These are phyloP conservation scores for Luffia ferchaultella DNA, from an alignment of 2,888 invertebrate species.

Conservation along the genomic window DNA sequence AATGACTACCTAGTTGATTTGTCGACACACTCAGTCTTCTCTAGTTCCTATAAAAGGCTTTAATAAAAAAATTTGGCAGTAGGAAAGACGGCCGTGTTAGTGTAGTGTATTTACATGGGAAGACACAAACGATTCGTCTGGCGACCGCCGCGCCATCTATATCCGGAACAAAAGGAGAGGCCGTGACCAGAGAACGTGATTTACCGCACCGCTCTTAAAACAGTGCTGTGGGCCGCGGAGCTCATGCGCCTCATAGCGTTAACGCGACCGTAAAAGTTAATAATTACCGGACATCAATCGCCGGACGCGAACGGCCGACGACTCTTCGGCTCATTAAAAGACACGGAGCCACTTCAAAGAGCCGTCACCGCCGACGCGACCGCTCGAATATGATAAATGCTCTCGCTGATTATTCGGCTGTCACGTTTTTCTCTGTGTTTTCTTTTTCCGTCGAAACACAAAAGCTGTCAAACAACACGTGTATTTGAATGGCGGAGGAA, in stretches of 20 bases:
- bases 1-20: too few relatives aligned
- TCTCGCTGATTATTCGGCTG: constrained; percentile 34
- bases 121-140: not conserved
- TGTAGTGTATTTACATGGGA: not conserved
- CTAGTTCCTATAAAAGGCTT: too few relatives aligned
- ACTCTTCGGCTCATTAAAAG: constrained; percentile 42
- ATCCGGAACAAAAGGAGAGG: not conserved
- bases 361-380: constrained; percentile 20
- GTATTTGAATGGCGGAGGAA: constrained; percentile 10
- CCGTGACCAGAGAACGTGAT: not conserved
- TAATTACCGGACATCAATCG: constrained; percentile 12
- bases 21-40: too few relatives aligned
- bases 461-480: constrained; percentile 32
- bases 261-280: constrained; percentile 4
- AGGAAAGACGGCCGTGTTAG: not conserved
- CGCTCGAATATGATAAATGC: constrained; percentile 37
- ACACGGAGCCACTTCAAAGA: constrained; percentile 44
- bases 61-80: not conserved
- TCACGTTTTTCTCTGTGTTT: constrained; percentile 24
- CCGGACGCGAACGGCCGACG: not conserved
- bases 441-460: constrained; percentile 22
- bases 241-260: not conserved
- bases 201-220: not conserved
- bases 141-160: not conserved
- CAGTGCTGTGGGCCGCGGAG: not conserved